A percentile compares a stretch with the other conserved stretches of the same genome.
These are phyloP conservation scores for Argya squamiceps DNA, from an alignment of 2,797 vertebrate species.

Conservation along the genomic window DNA sequence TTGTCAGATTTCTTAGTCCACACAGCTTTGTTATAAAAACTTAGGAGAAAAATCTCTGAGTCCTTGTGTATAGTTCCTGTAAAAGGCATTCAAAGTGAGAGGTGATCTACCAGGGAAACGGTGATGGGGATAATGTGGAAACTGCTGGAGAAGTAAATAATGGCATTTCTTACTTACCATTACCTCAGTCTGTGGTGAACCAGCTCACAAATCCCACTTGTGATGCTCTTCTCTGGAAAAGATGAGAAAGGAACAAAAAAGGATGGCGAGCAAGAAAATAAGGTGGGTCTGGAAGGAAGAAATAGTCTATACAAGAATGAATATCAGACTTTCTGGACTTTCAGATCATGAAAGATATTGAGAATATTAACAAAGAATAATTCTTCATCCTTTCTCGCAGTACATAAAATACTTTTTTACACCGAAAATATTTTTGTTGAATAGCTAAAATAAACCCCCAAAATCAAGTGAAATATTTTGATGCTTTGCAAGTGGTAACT, in stretches of 20 bases:
- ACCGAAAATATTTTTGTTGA: background rate
- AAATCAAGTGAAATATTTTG: background rate
- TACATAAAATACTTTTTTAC: background rate
- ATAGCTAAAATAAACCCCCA: background rate
- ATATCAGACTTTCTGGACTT: background rate
- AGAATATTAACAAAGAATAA: background rate
- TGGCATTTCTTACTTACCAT: background rate
- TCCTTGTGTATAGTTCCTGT: background rate
- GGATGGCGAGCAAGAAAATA: background rate
- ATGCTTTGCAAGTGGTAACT: background rate
- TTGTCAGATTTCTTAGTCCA: background rate
- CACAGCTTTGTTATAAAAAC: background rate
- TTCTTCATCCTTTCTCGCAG: background rate
- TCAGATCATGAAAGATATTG: background rate
- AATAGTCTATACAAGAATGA: accelerated
- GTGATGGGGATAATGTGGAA: background rate
- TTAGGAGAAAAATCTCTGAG: background rate
- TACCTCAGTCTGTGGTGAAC: background rate
- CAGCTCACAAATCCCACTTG: background rate
- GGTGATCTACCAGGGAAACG: background rate
- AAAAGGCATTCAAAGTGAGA: background rate
- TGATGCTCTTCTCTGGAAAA: background rate
- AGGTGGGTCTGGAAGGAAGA: background rate
- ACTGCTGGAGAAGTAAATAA: background rate
- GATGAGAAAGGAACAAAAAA: background rate